These are phyloP conservation scores for Cassiopea xamachana DNA, from an alignment of 30 jellyfish, hydroid and myxozoan genomes.

Conservation along the genomic window DNA sequence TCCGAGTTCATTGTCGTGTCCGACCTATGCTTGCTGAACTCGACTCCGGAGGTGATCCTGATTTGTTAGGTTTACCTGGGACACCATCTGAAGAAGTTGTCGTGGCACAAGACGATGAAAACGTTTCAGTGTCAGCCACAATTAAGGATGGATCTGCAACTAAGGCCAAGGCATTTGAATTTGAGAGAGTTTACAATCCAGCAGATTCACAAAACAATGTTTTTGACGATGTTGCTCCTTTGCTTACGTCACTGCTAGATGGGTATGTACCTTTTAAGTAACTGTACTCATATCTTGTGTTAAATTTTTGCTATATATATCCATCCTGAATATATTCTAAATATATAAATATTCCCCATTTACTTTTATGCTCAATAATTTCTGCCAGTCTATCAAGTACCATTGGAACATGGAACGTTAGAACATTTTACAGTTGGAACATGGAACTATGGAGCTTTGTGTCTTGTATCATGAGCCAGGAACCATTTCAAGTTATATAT, in stretches of 20 bases:
- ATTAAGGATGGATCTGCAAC: constrained; percentile 43
- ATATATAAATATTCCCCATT: too few species aligned
- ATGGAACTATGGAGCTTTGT: too few species aligned
- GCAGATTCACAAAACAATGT: constrained; percentile 69
- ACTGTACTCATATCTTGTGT: too few species aligned
- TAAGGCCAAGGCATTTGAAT: constrained; percentile 68
- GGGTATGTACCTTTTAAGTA: constrained; percentile 52
- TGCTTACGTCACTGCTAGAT: constrained; percentile 90
- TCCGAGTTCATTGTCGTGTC: constrained; percentile 90
- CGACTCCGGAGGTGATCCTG: constrained; percentile 91
- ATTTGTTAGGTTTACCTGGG: constrained; percentile 78
- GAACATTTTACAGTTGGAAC: too few species aligned
- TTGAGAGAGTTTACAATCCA: constrained; percentile 83
- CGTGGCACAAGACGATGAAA: constrained; percentile 80
- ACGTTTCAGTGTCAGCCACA: constrained; percentile 43
- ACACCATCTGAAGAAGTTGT: constrained; percentile 85
- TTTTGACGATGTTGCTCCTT: constrained; percentile 82
- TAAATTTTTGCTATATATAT: too few species aligned
- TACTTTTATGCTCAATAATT: too few species aligned
- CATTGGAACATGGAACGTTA: too few species aligned
- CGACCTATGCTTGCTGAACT: constrained; percentile 83
- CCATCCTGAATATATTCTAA: too few species aligned
- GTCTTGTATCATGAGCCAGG: too few species aligned
- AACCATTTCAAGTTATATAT: too few species aligned
- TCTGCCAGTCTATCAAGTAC: too few species aligned